Evolutionary conservation across 2,888 invertebrate genomes (phyloP), one percentile per base, ranked within the genome.

Genomic region (Bembecia ichneumoniformis): DNA sequence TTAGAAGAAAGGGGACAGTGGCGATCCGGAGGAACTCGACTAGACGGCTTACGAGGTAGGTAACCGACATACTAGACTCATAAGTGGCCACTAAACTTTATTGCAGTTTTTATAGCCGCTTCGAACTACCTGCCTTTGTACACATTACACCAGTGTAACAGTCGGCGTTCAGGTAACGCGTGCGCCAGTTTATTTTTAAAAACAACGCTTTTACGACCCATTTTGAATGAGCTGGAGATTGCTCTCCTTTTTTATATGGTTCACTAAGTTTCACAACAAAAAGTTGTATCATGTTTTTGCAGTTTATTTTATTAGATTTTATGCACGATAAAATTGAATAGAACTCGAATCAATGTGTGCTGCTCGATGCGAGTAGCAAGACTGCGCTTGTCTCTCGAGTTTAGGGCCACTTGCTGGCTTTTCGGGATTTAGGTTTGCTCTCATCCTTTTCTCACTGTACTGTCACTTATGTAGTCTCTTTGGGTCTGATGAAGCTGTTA

Each of bases 61-160:
- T 40, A 40, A 40, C 40, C 40, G 13, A 40, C 14, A 28, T 28
- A 28, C 28, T 28, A 28, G 58, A 61, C 67, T 71, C 74, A 73
- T 77, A 75, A 80, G 79, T 77, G 77, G 73, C 70, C 66, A 77
- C 77, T 79, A 79, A 81, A 79, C 69, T 79, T 78, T 79, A 81
- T 78, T 76, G 72, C 77, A 67, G 71, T 77, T 79, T 80, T 81
- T 80, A 81, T 73, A 76, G 74, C 59, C 65, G 58, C 58, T 53
- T 58, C 61, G 62, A 67, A 68, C 68, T 71, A 68, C 67, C 68
- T 71, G 68, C 67, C 63, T 64, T 59, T 60, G 60, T 59, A 58
- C 58, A 60, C 61, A 57, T 63, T 64, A 62, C 56, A 57, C 55
- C 57, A 55, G 52, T 58, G 55, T 57, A 57, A 56, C 46, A 48